Evolutionary conservation across 1,140 invertebrate species (phyloP).

Genomic region (Brachionus rubens): DNA sequence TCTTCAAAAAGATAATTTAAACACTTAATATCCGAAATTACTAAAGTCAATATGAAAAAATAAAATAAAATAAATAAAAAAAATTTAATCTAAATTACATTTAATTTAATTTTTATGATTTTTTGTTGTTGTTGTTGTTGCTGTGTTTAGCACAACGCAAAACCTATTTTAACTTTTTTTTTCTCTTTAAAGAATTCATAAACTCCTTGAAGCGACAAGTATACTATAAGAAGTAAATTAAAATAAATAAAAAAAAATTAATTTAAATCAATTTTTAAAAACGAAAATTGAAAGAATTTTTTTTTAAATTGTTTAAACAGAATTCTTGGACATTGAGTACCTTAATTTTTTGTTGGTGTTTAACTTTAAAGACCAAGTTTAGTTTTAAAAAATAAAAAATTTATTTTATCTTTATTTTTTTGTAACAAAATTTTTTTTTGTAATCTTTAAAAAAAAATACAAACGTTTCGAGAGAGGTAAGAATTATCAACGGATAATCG

Average conservation of each 20-base stretch:
- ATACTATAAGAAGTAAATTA: constrained; percentile 41
- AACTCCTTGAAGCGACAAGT: constrained; percentile 41
- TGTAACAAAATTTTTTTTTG: background rate
- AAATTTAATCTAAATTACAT: constrained; percentile 38
- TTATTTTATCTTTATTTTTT: background rate
- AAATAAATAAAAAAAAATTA: constrained; percentile 40
- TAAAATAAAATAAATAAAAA: background rate
- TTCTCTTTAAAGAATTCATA: too few species aligned
- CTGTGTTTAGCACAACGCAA: too few species aligned
- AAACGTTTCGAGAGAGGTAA: too few species aligned
- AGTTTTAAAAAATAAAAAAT: background rate
- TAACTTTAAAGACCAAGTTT: background rate
- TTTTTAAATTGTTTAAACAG: constrained; percentile 15
- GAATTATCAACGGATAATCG: background rate
- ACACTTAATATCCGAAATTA: constrained; percentile 41
- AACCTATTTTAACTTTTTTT: too few species aligned
- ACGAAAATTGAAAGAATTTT: background rate
- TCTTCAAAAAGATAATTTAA: constrained; percentile 28
- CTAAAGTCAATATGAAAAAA: background rate
- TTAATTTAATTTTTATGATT: constrained; percentile 39
- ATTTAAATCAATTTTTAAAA: constrained; percentile 34
- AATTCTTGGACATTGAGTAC: constrained; percentile 19
- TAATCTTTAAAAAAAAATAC: background rate
- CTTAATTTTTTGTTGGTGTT: background rate
- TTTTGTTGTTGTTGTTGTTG: too few species aligned